Conservation (phyloP, 2,797 vertebrate species). For the Leuciscus waleckii region DNA sequence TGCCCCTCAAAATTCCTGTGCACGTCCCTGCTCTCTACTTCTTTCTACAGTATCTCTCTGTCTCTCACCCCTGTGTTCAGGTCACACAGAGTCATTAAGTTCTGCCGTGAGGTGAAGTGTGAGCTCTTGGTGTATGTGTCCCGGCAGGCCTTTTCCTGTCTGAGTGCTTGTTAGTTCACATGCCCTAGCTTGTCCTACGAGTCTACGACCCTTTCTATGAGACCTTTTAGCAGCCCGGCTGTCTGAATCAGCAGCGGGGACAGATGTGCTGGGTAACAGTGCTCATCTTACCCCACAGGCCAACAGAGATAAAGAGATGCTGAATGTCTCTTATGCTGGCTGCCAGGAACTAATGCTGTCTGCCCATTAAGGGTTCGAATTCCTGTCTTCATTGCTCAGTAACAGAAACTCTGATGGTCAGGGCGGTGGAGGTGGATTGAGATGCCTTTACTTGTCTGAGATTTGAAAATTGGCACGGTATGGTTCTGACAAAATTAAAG, state of each 20-base stretch:
- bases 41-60: neutral
- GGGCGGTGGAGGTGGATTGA: neutral
- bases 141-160: conserved; percentile 8
- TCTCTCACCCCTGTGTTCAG: conserved; percentile 26
- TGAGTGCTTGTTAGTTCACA: conserved; percentile 48
- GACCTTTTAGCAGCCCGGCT: conserved; percentile 14
- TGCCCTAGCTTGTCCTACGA: conserved; percentile 30
- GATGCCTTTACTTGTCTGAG: neutral
- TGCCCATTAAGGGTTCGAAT: conserved; percentile 30
- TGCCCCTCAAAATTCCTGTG: too few species aligned
- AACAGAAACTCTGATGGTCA: neutral
- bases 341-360: conserved; percentile 36
- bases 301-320: conserved; percentile 11
- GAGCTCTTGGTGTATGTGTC: conserved; percentile 27
- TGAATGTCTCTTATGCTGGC: conserved; percentile 9
- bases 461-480: neutral
- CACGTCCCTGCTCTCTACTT: too few species aligned
- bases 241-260: conserved; percentile 10
- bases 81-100: conserved; percentile 27
- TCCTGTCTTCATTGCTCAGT: conserved; percentile 20
- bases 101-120: conserved; percentile 23
- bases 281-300: conserved; percentile 21
- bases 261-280: conserved; percentile 41
- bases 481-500: neutral
- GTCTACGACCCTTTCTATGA: conserved; percentile 16